phyloP scores from a whole-genome alignment of 2,888 invertebrate genomes.

The Rhynchonema sp. region DNA sequence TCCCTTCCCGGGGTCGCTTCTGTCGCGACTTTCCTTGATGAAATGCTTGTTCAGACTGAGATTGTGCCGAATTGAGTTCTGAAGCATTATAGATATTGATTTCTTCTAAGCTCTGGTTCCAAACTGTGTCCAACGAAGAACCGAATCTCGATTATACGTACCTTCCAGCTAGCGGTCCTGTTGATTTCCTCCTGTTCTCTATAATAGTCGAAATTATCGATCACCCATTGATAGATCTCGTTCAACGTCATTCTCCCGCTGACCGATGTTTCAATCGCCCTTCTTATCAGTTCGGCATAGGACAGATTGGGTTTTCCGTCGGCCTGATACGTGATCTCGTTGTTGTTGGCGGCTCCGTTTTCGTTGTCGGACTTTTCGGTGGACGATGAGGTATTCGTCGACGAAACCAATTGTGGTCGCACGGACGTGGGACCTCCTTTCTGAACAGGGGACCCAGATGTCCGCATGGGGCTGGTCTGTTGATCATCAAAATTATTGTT shows the following conservation, averaged over 20 bases:
- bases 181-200: constrained; percentile 45
- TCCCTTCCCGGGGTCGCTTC: constrained; percentile 7
- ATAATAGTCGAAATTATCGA: constrained; percentile 50
- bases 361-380: too few species aligned
- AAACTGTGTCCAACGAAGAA: background rate
- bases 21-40: background rate
- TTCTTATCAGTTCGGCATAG: constrained; percentile 49
- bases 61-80: constrained; percentile 9
- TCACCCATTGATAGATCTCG: constrained; percentile 52
- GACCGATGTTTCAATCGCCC: constrained; percentile 46
- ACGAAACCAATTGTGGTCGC: too few species aligned
- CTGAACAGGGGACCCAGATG: too few species aligned
- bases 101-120: background rate
- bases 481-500: too few species aligned
- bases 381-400: too few species aligned
- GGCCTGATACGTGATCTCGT: background rate
- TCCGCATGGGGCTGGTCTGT: too few species aligned
- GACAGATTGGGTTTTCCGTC: constrained; percentile 37
- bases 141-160: background rate
- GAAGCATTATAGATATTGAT: background rate
- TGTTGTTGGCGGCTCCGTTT: too few species aligned
- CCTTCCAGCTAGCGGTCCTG: constrained; percentile 43
- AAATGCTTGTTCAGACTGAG: constrained; percentile 7
- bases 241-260: constrained; percentile 52
- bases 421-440: too few species aligned